These are phyloP conservation scores for Chinchilla lanigera DNA, from an alignment of 2,113 vertebrate species.

Conservation along the genomic window DNA sequence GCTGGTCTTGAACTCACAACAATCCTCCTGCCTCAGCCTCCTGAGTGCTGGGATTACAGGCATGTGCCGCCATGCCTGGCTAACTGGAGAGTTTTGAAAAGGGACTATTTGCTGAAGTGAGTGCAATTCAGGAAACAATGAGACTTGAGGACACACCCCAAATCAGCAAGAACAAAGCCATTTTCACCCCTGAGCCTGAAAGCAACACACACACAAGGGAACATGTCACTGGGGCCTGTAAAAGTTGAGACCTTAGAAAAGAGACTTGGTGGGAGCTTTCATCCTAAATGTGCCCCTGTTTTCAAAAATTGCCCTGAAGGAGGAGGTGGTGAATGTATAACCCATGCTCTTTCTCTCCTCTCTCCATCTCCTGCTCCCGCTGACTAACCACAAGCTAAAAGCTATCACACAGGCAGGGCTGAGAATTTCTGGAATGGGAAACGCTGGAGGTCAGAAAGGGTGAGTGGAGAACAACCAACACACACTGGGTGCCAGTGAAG, in stretches of 20 bases:
- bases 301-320: neutral
- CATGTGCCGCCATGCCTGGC: too few relatives aligned
- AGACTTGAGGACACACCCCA: neutral
- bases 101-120: neutral
- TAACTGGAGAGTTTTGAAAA: slow-evolving; percentile 8
- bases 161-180: neutral
- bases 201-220: neutral
- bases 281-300: neutral
- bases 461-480: too few relatives aligned
- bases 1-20: too few relatives aligned
- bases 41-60: too few relatives aligned
- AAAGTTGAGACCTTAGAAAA: neutral
- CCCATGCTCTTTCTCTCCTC: neutral
- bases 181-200: neutral
- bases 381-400: neutral
- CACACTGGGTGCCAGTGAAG: neutral
- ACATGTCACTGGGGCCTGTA: neutral
- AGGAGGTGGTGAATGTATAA: neutral
- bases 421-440: neutral
- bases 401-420: neutral
- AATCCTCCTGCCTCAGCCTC: too few relatives aligned
- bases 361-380: neutral
- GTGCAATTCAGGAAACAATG: neutral
- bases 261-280: neutral
- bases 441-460: too few relatives aligned